Percentiles rank a stretch among this genome's conserved stretches.
These are phyloP conservation scores for Hoplostethus mediterraneus DNA, from an alignment of 2,797 vertebrate species.

Conservation along the genomic window DNA sequence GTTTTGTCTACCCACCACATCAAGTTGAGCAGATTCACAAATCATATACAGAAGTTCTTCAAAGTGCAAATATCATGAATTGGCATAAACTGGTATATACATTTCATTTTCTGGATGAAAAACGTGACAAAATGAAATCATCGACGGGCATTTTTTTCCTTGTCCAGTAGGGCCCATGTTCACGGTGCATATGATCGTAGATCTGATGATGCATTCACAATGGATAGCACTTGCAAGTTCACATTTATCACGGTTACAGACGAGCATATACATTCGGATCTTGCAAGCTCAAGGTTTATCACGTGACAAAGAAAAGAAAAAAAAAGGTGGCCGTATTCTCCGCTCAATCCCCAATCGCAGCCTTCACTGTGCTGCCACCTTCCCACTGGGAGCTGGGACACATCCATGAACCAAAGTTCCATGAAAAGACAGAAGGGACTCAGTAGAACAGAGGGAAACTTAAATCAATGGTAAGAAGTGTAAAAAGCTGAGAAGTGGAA, in stretches of 20 bases:
- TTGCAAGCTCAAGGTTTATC: background rate
- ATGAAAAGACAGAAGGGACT: background rate
- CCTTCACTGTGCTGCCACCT: too few relatives aligned
- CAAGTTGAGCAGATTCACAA: slow-evolving; percentile 74
- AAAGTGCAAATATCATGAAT: slow-evolving; percentile 84
- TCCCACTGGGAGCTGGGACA: background rate
- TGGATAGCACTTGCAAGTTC: background rate
- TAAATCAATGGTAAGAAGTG: too few relatives aligned
- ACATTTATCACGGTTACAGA: slow-evolving; percentile 8
- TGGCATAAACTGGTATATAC: slow-evolving; percentile 78
- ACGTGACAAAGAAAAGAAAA: background rate
- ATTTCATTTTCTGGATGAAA: slow-evolving; percentile 61
- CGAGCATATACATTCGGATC: background rate
- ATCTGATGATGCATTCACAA: slow-evolving; percentile 7
- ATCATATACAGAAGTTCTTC: slow-evolving; percentile 74
- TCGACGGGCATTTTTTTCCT: slow-evolving; percentile 30
- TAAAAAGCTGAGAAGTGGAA: too few relatives aligned
- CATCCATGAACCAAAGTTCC: slow-evolving; percentile 12
- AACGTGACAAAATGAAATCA: slow-evolving; percentile 36
- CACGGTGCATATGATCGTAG: background rate
- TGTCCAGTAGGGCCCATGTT: slow-evolving; percentile 42
- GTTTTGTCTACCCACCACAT: slow-evolving; percentile 47
- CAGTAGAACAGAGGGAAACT: slow-evolving; percentile 6
- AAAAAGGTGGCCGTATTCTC: background rate
- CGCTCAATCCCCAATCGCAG: background rate